Percentiles rank a stretch among this genome's conserved stretches.
Conservation (phyloP, 2,888 invertebrate species). For the Lydus trimaculatus region DNA sequence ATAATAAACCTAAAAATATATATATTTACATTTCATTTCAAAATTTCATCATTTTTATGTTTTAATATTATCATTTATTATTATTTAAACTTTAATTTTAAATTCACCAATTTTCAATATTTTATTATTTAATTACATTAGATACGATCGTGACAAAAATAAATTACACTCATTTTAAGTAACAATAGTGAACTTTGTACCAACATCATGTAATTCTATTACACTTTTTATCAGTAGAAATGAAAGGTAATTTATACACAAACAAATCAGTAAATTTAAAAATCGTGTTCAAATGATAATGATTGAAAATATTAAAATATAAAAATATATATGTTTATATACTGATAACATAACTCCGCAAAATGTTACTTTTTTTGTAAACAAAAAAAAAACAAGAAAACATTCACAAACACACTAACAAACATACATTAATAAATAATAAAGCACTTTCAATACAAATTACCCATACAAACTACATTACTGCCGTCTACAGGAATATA, state of each 20-base stretch:
- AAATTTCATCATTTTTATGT: neutral
- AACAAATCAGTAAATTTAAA: neutral
- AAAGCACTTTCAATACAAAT: slow-evolving; percentile 21
- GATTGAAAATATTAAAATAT: slow-evolving; percentile 32
- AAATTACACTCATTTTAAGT: neutral
- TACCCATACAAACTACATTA: slow-evolving; percentile 17
- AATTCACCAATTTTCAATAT: neutral
- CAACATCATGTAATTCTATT: too few relatives aligned
- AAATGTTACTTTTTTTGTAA: slow-evolving; percentile 23
- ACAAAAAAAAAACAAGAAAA: slow-evolving; percentile 29
- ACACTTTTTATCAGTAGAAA: too few relatives aligned
- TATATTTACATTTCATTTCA: slow-evolving; percentile 1
- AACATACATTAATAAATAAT: slow-evolving; percentile 15
- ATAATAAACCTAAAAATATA: slow-evolving; percentile 32
- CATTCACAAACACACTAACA: slow-evolving; percentile 29
- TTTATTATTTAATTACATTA: too few relatives aligned
- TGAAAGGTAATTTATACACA: too few relatives aligned
- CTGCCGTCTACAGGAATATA: slow-evolving; percentile 29
- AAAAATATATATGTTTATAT: slow-evolving; percentile 34
- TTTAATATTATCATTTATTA: neutral
- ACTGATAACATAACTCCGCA: slow-evolving; percentile 28
- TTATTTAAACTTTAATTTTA: neutral
- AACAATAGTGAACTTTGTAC: slow-evolving; percentile 27
- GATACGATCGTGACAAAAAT: too few relatives aligned
- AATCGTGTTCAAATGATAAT: slow-evolving; percentile 29